Conservation (phyloP, 2,888 invertebrate species). For the Hirudinaria manillensis region DNA sequence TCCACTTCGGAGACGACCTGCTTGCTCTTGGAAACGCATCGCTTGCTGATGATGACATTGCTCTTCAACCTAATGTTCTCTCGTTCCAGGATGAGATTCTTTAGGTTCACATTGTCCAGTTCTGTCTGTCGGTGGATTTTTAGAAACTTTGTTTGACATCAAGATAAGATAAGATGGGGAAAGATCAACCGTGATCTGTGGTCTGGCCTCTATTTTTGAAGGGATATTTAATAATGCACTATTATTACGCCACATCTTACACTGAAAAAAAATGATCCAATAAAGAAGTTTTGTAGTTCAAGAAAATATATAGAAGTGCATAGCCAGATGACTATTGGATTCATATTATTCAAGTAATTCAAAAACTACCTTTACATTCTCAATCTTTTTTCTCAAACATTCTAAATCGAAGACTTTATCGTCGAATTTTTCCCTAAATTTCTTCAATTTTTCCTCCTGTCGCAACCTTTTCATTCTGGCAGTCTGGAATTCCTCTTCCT, state of each 20-base stretch:
- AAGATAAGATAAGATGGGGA: too few relatives aligned
- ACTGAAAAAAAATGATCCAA: too few relatives aligned
- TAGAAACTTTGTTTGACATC: too few relatives aligned
- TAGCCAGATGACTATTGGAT: too few relatives aligned
- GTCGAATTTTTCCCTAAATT: neutral
- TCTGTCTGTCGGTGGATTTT: neutral
- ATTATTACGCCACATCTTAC: too few relatives aligned
- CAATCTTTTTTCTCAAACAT: neutral
- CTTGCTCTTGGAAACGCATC: neutral
- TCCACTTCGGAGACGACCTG: neutral
- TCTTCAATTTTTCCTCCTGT: constrained; percentile 10
- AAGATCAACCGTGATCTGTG: too few relatives aligned
- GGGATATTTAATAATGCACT: too few relatives aligned
- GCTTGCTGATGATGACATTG: neutral
- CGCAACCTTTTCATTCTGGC: neutral
- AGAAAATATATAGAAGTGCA: too few relatives aligned
- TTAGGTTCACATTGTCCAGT: neutral
- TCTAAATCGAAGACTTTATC: neutral
- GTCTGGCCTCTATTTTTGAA: too few relatives aligned
- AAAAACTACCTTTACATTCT: constrained; percentile 11
- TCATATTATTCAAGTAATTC: too few relatives aligned
- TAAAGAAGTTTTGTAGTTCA: too few relatives aligned
- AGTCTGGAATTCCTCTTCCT: neutral
- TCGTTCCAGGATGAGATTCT: neutral
- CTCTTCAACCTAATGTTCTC: neutral